These are phyloP conservation scores for Bujurquina vittata DNA, from an alignment of 2,113 vertebrate genomes.

Conservation along the genomic window DNA sequence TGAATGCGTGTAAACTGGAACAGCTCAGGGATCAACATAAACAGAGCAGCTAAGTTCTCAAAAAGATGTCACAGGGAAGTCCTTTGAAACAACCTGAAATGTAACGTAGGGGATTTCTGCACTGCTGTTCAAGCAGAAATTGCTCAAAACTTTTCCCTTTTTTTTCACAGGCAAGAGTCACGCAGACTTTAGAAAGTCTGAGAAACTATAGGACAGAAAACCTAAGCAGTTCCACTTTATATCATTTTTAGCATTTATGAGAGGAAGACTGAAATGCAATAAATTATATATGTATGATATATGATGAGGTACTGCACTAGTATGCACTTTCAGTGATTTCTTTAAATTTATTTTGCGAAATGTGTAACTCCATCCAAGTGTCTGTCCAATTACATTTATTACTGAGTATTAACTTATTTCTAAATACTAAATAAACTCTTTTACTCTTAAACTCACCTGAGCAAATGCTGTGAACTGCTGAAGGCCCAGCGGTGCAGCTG, in stretches of 20 bases:
- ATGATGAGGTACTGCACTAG: background rate
- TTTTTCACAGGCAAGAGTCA: background rate
- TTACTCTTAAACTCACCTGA: background rate
- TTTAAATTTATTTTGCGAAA: background rate
- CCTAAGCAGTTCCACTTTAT: background rate
- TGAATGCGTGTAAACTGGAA: constrained; percentile 59
- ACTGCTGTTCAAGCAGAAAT: constrained; percentile 56
- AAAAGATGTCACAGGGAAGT: constrained; percentile 39
- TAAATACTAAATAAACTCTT: background rate
- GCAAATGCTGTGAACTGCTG: background rate
- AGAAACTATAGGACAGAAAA: constrained; percentile 17
- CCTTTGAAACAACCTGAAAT: constrained; percentile 60
- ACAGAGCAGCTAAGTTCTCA: constrained; percentile 50
- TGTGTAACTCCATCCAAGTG: background rate
- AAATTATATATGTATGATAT: background rate
- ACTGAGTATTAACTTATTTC: background rate
- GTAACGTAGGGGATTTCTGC: constrained; percentile 45
- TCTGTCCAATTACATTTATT: background rate
- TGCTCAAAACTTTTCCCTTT: constrained; percentile 30
- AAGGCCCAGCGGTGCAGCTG: background rate
- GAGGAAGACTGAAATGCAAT: background rate
- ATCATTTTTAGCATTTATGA: background rate
- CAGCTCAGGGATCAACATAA: constrained; percentile 50
- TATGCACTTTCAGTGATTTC: background rate
- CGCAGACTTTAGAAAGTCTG: background rate